Conservation (phyloP, 2,113 vertebrate species). For the Dissostichus mawsoni region DNA sequence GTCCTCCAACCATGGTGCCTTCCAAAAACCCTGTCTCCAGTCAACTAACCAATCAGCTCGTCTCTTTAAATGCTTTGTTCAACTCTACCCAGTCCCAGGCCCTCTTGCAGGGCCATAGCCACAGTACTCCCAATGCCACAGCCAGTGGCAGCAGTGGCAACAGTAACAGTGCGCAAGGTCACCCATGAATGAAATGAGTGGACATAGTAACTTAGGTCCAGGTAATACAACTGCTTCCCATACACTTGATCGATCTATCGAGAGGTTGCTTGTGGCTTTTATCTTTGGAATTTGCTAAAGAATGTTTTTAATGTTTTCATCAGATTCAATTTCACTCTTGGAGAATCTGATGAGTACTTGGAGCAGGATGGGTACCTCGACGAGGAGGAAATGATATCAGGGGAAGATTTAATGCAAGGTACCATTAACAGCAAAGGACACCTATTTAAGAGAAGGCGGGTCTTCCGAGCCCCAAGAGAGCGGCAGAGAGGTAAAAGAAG, state of each 20-base stretch:
- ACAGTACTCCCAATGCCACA: slow-evolving; percentile 57
- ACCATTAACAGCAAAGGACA: slow-evolving; percentile 81
- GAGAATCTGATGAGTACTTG: slow-evolving; percentile 82
- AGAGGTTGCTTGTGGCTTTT: background rate
- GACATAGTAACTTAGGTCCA: slow-evolving; percentile 64
- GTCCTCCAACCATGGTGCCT: slow-evolving; percentile 66
- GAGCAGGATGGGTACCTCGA: slow-evolving; percentile 81
- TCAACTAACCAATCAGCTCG: slow-evolving; percentile 74
- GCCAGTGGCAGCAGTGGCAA: slow-evolving; percentile 53
- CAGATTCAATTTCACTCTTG: slow-evolving; percentile 82
- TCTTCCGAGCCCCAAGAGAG: slow-evolving; percentile 87
- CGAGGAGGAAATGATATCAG: slow-evolving; percentile 82
- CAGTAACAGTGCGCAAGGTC: slow-evolving; percentile 67
- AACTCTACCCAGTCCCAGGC: slow-evolving; percentile 75
- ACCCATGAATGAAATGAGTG: slow-evolving; percentile 74
- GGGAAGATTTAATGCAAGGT: slow-evolving; percentile 79
- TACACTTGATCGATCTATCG: background rate
- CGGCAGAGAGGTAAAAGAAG: slow-evolving; percentile 86
- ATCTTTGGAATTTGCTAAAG: slow-evolving; percentile 2
- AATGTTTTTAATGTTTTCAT: slow-evolving; percentile 7
- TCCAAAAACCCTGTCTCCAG: slow-evolving; percentile 74
- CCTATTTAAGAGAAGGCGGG: slow-evolving; percentile 80
- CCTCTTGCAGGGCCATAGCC: slow-evolving; percentile 74
- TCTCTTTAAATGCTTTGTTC: slow-evolving; percentile 77
- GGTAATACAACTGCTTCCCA: slow-evolving; percentile 62